Evolutionary conservation across 2,113 vertebrate species (phyloP).

Genomic region (Microcebus jonahi): DNA sequence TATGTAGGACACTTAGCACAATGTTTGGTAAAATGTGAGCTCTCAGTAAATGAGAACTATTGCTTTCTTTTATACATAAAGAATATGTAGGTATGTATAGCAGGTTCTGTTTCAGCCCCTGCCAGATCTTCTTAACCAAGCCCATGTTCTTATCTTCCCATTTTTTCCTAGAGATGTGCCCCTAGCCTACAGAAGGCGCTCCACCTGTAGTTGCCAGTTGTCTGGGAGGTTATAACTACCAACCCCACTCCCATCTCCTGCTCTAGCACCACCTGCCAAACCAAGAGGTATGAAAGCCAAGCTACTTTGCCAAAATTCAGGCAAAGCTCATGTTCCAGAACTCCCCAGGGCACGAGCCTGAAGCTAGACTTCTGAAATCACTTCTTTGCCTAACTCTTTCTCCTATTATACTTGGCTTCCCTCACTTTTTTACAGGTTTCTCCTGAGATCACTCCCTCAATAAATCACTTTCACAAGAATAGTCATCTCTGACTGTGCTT

Average conservation of each 20-base stretch:
- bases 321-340: neutral
- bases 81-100: neutral
- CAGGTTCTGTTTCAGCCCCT: neutral
- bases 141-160: neutral
- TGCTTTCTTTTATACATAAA: neutral
- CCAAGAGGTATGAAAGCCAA: neutral
- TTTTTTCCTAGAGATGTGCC: neutral
- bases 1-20: neutral
- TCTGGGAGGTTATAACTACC: neutral
- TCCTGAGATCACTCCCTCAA: neutral
- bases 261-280: neutral
- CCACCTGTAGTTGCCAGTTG: neutral
- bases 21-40: neutral
- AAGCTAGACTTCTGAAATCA: neutral
- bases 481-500: neutral
- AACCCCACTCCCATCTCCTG: too few relatives aligned
- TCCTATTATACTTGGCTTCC: neutral
- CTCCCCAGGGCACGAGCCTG: neutral
- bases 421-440: neutral
- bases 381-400: neutral
- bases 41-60: neutral
- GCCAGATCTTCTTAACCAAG: neutral
- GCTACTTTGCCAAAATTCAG: neutral
- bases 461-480: neutral
- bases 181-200: neutral